phyloP scores from a whole-genome alignment of 2,113 vertebrate species.

The Girardinichthys multiradiatus region DNA sequence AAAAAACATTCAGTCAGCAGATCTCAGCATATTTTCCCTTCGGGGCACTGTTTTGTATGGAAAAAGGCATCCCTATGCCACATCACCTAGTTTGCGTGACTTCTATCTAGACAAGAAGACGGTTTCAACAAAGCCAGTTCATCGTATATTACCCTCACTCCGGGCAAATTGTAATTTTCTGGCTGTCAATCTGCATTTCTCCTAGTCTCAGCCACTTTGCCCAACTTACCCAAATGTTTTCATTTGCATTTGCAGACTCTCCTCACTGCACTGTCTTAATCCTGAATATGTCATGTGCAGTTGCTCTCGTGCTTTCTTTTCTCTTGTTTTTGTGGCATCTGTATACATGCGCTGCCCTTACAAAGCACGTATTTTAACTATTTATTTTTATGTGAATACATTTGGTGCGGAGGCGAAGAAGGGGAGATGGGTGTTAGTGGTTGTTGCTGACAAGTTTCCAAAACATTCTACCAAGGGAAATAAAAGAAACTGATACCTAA shows the following conservation, averaged over 20 bases:
- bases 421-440: slow-evolving; percentile 25
- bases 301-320: slow-evolving; percentile 42
- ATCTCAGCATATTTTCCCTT: slow-evolving; percentile 35
- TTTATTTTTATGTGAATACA: slow-evolving; percentile 67
- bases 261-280: slow-evolving; percentile 63
- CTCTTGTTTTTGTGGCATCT: slow-evolving; percentile 69
- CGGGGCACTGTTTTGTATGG: slow-evolving; percentile 7
- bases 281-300: slow-evolving; percentile 55
- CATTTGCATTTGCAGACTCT: slow-evolving; percentile 62
- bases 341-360: slow-evolving; percentile 49
- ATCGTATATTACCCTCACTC: slow-evolving; percentile 36
- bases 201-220: slow-evolving; percentile 50
- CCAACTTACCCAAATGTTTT: slow-evolving; percentile 64
- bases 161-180: slow-evolving; percentile 63
- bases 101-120: slow-evolving; percentile 23
- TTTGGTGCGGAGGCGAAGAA: not conserved
- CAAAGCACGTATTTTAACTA: slow-evolving; percentile 63
- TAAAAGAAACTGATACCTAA: slow-evolving; percentile 22
- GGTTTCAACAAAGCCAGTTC: slow-evolving; percentile 46
- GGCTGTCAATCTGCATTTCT: slow-evolving; percentile 69
- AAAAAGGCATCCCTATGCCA: slow-evolving; percentile 24
- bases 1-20: no score
- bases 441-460: slow-evolving; percentile 51
- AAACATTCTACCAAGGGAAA: slow-evolving; percentile 23
- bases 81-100: slow-evolving; percentile 19